Evolutionary conservation across 2,888 invertebrate species (phyloP), one percentile per base, ranked within the genome.

Genomic region (Lasiommata megera): DNA sequence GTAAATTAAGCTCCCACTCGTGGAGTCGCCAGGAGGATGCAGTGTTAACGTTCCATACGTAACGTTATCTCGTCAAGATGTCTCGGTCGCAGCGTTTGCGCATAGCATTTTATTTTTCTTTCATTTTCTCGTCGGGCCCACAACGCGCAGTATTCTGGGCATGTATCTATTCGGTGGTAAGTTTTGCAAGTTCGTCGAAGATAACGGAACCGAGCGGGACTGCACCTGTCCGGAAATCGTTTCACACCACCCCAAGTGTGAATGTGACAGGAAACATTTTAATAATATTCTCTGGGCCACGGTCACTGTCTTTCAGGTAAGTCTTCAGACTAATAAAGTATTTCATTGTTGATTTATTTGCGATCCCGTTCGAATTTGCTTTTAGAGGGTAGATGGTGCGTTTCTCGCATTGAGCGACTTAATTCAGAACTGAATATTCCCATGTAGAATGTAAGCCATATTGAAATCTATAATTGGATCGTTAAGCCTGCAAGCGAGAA

Each of bases 121-220:
- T 80, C 88, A 88, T 87, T 83, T 67, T 65, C 62, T 64, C 69
- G 66, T 67, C 68, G 67, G 69, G 61, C 67, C 60, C 67, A 62
- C 84, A 79, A 78, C 79, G 73, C 81, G 68, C 84, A 98, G 98
- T 95, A 97, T 98, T 93, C 96, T 98, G 94, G 98, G 98, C 93
- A 98, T 98, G 98, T 97, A 97, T 94, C 96, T 98, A 93, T 98
- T 98, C 94, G 98, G 98, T 93, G 98, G 98, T 96, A 98, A 98
- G 96, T 98, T 98, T 97, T 98, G 98, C 96, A 97, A 97, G 95
- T 96, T 95, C 94, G 94, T 94, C 92, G 96, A 97, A 92, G 95
- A 95, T 87, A 92, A 93, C 84, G 95, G 94, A 89, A 92, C 91
- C 88, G 94, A 94, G 91, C 94, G 95, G 86, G 96, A 96, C 92